Evolutionary conservation across 2,113 vertebrate genomes (phyloP).

Genomic region (Lepus americanus): DNA sequence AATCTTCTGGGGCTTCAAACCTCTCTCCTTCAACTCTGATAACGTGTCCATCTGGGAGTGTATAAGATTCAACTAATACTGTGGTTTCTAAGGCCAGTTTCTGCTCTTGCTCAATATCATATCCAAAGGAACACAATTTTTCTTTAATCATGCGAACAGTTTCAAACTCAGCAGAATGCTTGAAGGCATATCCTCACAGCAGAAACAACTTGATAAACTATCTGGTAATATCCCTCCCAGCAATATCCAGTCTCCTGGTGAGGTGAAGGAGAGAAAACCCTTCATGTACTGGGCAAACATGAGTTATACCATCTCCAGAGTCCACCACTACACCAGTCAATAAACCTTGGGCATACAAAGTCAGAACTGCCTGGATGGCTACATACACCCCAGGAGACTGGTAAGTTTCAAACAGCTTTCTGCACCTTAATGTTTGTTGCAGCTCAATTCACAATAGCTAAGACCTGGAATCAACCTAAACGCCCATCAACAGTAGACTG

Average conservation of each 20-base stretch:
- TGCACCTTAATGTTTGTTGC: constrained; percentile 87
- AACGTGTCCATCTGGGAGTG: constrained; percentile 61
- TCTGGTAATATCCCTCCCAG: constrained; percentile 98
- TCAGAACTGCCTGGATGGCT: constrained; percentile 97
- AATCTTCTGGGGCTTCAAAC: no score
- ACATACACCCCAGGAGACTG: constrained; percentile 98
- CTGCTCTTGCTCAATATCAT: constrained; percentile 99
- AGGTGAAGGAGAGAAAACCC: constrained; percentile 98
- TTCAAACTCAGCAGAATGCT: constrained; percentile 99
- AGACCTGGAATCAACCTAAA: no score
- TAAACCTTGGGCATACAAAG: constrained; percentile 97
- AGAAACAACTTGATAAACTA: constrained; percentile 98
- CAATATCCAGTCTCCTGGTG: constrained; percentile 97
- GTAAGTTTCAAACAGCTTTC: constrained; percentile 96
- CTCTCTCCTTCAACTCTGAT: no score
- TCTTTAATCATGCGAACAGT: constrained; percentile 99
- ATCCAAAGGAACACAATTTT: constrained; percentile 98
- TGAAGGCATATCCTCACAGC: constrained; percentile 97
- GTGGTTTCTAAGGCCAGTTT: constrained; percentile 98
- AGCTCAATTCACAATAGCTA: no score
- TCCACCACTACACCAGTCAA: constrained; percentile 98
- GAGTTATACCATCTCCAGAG: constrained; percentile 97
- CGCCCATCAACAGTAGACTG: no score
- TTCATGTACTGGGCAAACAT: constrained; percentile 98
- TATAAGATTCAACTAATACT: constrained; percentile 98